These are phyloP conservation scores for Sturmia bella DNA, from an alignment of 2,888 invertebrate genomes.

Conservation along the genomic window DNA sequence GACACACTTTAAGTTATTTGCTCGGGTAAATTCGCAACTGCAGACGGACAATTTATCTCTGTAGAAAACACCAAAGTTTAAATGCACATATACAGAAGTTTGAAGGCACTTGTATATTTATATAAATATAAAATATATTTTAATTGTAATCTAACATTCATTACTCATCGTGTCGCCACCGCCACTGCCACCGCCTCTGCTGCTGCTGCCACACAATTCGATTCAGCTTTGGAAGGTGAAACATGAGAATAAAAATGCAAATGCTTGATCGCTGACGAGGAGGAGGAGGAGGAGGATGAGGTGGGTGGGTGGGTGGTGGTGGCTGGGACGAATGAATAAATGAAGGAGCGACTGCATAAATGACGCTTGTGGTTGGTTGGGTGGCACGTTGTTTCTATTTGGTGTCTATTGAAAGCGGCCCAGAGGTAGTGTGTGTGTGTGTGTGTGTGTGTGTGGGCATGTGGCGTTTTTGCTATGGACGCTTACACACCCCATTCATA, in stretches of 20 bases:
- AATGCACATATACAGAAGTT: not conserved
- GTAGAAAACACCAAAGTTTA: too few species aligned
- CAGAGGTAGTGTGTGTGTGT: slow-evolving; percentile 8
- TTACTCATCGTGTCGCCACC: slow-evolving; percentile 63
- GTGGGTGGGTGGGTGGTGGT: not conserved
- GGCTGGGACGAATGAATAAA: slow-evolving; percentile 3
- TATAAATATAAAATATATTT: slow-evolving; percentile 61
- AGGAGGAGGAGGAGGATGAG: not conserved
- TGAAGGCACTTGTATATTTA: not conserved
- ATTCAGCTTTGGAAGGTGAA: slow-evolving; percentile 58
- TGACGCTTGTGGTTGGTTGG: slow-evolving; percentile 27
- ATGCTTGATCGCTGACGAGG: not conserved
- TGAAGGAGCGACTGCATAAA: slow-evolving; percentile 2
- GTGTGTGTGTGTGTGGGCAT: not conserved
- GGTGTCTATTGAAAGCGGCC: slow-evolving; percentile 12
- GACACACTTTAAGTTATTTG: slow-evolving; percentile 43
- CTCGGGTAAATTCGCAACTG: slow-evolving; percentile 8
- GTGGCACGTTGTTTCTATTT: slow-evolving; percentile 15
- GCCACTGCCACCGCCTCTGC: slow-evolving; percentile 30
- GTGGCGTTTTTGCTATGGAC: slow-evolving; percentile 16
- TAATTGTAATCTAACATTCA: slow-evolving; percentile 66
- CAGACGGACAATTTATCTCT: too few species aligned
- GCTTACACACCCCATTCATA: slow-evolving; percentile 69
- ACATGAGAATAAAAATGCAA: slow-evolving; percentile 42
- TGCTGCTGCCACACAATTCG: slow-evolving; percentile 49